Evolutionary conservation across 2,888 invertebrate genomes (phyloP).

Genomic region (Lamellibrachia satsuma): DNA sequence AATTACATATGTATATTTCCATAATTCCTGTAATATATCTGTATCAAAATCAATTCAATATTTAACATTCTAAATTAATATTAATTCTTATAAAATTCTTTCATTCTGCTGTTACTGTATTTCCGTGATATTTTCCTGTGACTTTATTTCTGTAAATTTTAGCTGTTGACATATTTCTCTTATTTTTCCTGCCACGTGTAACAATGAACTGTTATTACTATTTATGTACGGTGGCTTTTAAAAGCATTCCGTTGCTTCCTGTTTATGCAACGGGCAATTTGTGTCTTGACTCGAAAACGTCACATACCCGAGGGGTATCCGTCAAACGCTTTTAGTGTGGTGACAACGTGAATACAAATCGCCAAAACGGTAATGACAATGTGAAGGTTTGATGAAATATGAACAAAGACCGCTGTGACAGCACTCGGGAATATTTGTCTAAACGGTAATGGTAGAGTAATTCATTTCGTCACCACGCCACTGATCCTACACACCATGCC

Average conservation of each 20-base stretch:
- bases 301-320: neutral
- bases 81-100: neutral
- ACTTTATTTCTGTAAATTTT: neutral
- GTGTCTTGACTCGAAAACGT: neutral
- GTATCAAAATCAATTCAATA: no score
- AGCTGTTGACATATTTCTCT: neutral
- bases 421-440: constrained; percentile 17
- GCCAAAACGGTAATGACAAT: neutral
- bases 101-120: no score
- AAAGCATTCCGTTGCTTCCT: neutral
- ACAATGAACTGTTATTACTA: neutral
- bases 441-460: neutral
- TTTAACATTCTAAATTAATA: neutral
- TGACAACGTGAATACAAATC: constrained; percentile 12
- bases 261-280: neutral
- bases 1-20: no score
- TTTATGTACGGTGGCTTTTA: neutral
- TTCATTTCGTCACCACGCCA: neutral
- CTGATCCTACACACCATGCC: neutral
- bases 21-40: no score
- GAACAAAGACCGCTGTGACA: neutral
- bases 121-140: neutral
- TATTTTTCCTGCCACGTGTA: neutral
- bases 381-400: neutral
- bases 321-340: neutral